Evolutionary conservation across 2,888 invertebrate species (phyloP).

Genomic region (Doris montereyensis): DNA sequence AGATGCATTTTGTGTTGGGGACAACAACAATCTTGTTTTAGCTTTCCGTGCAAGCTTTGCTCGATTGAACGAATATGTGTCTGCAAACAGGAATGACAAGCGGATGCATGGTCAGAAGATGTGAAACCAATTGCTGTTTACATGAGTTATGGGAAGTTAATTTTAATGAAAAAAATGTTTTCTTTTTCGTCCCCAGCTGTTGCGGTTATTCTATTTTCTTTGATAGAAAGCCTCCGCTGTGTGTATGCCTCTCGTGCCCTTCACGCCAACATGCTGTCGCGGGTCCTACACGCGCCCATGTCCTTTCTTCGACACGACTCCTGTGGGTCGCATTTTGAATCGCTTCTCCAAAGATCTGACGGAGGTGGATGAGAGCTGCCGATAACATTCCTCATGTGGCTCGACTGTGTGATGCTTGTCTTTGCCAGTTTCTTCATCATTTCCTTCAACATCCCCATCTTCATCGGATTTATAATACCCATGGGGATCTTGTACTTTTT

Average conservation of each 20-base stretch:
- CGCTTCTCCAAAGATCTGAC: constrained; percentile 67
- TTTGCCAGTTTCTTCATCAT: constrained; percentile 56
- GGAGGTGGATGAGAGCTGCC: constrained; percentile 63
- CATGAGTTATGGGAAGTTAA: too few species aligned
- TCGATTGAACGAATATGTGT: too few species aligned
- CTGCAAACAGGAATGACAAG: too few species aligned
- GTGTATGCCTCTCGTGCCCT: constrained; percentile 63
- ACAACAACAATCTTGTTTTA: too few species aligned
- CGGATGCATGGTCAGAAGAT: too few species aligned
- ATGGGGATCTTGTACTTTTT: constrained; percentile 54
- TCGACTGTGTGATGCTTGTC: constrained; percentile 45
- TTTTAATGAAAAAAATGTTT: too few species aligned
- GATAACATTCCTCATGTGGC: constrained; percentile 48
- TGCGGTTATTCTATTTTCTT: constrained; percentile 37
- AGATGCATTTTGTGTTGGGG: too few species aligned
- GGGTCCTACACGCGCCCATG: constrained; percentile 70
- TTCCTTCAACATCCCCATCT: constrained; percentile 56
- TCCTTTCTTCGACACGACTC: constrained; percentile 74
- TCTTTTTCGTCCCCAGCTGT: constrained; percentile 10
- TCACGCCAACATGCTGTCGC: constrained; percentile 57
- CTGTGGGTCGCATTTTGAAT: constrained; percentile 73
- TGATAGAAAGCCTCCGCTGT: constrained; percentile 66
- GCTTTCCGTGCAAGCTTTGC: too few species aligned
- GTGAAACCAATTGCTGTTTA: too few species aligned
- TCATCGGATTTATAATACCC: constrained; percentile 55